phyloP scores from a whole-genome alignment of 2,888 invertebrate species.

The Drosophila kokeensis region DNA sequence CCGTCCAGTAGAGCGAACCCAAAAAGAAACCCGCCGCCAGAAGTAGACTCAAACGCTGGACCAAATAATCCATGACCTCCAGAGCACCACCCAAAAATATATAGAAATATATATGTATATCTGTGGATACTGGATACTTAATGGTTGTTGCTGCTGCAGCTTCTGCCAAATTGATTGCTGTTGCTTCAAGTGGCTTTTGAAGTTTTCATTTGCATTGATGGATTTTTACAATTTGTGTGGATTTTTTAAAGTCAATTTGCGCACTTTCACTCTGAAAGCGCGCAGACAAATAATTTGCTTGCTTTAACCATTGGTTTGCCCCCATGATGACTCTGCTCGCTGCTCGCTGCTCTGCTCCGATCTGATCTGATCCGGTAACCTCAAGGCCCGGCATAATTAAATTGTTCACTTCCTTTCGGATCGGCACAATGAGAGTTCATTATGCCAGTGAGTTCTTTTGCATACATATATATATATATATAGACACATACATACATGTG shows the following conservation, averaged over 20 bases:
- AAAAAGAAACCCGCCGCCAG: too few relatives aligned
- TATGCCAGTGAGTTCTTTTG: conserved; percentile 52
- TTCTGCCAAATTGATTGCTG: conserved; percentile 28
- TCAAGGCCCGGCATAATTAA: conserved; percentile 66
- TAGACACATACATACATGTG: conserved; percentile 3
- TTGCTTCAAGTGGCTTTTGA: conserved; percentile 57
- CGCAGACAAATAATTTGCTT: conserved; percentile 33
- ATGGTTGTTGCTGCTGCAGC: background rate
- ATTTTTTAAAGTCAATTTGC: conserved; percentile 29
- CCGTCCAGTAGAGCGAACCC: too few relatives aligned
- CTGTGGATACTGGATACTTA: background rate
- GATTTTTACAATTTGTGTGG: background rate
- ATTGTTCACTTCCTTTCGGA: conserved; percentile 73
- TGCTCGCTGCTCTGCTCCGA: background rate
- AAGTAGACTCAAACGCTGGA: too few relatives aligned
- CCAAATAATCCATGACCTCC: too few relatives aligned
- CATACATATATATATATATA: conserved; percentile 15
- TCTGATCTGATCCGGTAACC: conserved; percentile 67
- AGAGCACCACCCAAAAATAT: too few relatives aligned
- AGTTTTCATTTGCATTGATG: conserved; percentile 32
- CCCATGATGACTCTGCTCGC: conserved; percentile 4
- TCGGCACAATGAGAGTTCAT: conserved; percentile 66
- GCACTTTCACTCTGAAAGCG: conserved; percentile 64
- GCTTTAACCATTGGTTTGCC: conserved; percentile 54
- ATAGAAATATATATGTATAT: background rate